These are phyloP conservation scores for Chrysogorgia sp. DNA, from an alignment of 92 coral and sea anemone species.

Conservation along the genomic window DNA sequence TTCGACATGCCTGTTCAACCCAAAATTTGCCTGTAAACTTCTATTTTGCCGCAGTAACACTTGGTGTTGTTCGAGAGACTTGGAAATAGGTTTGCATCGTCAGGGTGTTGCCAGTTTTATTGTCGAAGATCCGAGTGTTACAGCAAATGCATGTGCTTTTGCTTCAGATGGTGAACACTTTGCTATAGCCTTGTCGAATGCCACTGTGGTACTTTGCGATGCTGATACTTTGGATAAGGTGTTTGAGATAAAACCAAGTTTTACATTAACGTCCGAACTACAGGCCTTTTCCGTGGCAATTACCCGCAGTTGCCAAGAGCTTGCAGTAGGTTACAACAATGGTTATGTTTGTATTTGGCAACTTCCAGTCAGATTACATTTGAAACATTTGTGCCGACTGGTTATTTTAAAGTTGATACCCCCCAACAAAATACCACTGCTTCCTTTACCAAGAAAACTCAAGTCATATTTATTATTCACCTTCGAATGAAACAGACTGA, in stretches of 20 bases:
- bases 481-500: background rate
- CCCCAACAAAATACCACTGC: slow-evolving; percentile 49
- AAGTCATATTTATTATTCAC: slow-evolving; percentile 67
- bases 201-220: slow-evolving; percentile 64
- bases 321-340: slow-evolving; percentile 78
- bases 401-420: slow-evolving; percentile 67
- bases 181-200: slow-evolving; percentile 76
- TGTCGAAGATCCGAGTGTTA: slow-evolving; percentile 28
- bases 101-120: slow-evolving; percentile 43
- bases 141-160: slow-evolving; percentile 61
- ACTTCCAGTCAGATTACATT: slow-evolving; percentile 76
- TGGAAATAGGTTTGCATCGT: slow-evolving; percentile 39
- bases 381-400: slow-evolving; percentile 82
- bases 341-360: slow-evolving; percentile 77
- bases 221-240: slow-evolving; percentile 50
- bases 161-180: slow-evolving; percentile 70
- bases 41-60: slow-evolving; percentile 38
- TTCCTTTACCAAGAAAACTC: slow-evolving; percentile 77
- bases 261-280: slow-evolving; percentile 4
- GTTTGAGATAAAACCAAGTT: slow-evolving; percentile 47
- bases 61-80: slow-evolving; percentile 58
- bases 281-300: slow-evolving; percentile 75
- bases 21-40: slow-evolving; percentile 45
- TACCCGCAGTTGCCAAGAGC: slow-evolving; percentile 78
- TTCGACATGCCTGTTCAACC: slow-evolving; percentile 67